Base-by-base conservation (phyloP, 2,888 invertebrate species). In the Miltochrista miniata region DNA sequence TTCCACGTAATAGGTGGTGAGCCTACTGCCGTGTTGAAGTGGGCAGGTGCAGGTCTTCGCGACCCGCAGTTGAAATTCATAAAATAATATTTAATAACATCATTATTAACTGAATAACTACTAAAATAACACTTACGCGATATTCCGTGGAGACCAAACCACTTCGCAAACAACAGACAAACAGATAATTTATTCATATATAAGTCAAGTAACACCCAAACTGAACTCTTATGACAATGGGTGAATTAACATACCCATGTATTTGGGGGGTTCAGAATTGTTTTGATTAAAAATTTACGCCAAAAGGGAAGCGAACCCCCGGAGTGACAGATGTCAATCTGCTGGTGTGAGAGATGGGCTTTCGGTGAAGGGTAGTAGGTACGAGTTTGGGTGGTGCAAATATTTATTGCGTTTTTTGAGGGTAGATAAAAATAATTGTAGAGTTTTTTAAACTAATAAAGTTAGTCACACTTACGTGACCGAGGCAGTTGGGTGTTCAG, bases 211-310 rank as follows among this genome's bases (percentile, higher is more conserved):
- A 80, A 77, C 83, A 76, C 82, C 79, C 80, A 79, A 41, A 78
- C 74, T 85, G 85, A 83, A 87, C 86, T 87, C 76, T 67, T 79
- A 81, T 70, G 79, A 87, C 89, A 88, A 86, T 85, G 74, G 74
- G 67, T 67, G 82, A 85, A 89, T 88, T 86, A 86, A 85, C 88
- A 76, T 72, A 61, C 51, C 51, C 44, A 48, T 48, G 35, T 58
- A 63, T 52, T 2, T 2, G 60, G 72, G 80, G 85, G 82, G 73
- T 70, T 74, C 71, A 68, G 79, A 86, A 88, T 87, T 89, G 84
- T 90, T 90, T 89, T 89, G 90, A 90, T 90, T 90, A 90, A 89
- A 89, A 89, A 88, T 87, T 84, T 87, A 90, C 68, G 74, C 84
- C 79, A 79, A 80, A 58, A 77, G 51, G 59, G 56, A 48, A 43